Percentiles rank a stretch among this genome's conserved stretches.
Evolutionary conservation across 2,797 vertebrate genomes (phyloP).

Genomic region (Thunnus albacares): DNA sequence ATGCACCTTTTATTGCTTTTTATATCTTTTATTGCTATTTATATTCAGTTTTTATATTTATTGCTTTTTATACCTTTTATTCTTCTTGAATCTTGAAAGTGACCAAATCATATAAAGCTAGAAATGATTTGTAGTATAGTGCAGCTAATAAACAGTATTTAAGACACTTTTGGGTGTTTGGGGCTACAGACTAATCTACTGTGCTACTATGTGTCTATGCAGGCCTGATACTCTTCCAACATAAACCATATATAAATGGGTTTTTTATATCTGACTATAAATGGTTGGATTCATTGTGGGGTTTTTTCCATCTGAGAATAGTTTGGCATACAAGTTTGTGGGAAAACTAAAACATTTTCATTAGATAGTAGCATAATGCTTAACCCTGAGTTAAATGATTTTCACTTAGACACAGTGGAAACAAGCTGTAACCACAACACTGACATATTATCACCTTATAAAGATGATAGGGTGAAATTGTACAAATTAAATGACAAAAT

Average conservation of each 20-base stretch:
- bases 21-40: too few species aligned
- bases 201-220: not conserved
- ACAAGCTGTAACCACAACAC: too few species aligned
- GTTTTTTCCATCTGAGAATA: too few species aligned
- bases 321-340: not conserved
- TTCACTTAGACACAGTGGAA: too few species aligned
- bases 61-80: too few species aligned
- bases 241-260: not conserved
- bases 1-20: too few species aligned
- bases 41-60: too few species aligned
- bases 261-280: too few species aligned
- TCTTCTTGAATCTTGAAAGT: too few species aligned
- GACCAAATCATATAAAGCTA: conserved; percentile 10
- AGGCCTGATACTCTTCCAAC: not conserved
- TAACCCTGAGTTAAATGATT: not conserved
- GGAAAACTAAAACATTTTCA: not conserved
- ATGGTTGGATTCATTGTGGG: not conserved
- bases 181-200: not conserved
- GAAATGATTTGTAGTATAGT: not conserved
- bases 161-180: not conserved
- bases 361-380: not conserved
- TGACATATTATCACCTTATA: too few species aligned
- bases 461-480: too few species aligned
- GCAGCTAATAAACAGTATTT: conserved; percentile 1
- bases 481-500: too few species aligned